phyloP scores from a whole-genome alignment of 30 jellyfish, hydroid and myxozoan species.

The Hydra vulgaris region DNA sequence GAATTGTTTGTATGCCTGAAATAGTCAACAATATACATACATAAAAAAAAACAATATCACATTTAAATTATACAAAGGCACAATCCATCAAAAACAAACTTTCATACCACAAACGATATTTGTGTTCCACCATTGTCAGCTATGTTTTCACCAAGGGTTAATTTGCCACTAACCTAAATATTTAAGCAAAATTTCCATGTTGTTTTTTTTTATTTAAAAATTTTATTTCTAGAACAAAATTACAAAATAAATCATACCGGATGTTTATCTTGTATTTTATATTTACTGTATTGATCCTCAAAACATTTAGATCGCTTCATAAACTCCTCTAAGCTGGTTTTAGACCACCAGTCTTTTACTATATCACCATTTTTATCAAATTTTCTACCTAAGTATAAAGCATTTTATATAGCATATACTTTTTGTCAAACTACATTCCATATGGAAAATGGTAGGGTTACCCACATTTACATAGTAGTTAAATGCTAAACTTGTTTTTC shows the following conservation, averaged over 20 bases:
- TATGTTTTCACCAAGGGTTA: conserved; percentile 84
- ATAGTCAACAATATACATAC: neutral
- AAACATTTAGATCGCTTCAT: conserved; percentile 59
- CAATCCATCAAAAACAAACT: neutral
- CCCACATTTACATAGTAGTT: no score
- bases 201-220: no score
- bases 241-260: conserved; percentile 34
- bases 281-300: conserved; percentile 53
- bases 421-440: no score
- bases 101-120: conserved; percentile 67
- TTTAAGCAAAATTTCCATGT: no score
- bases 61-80: neutral
- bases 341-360: conserved; percentile 95
- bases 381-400: conserved; percentile 56
- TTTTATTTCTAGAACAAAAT: no score
- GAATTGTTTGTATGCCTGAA: conserved; percentile 85
- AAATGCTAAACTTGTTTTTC: no score
- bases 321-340: conserved; percentile 51
- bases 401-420: no score
- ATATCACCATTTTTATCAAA: conserved; percentile 97
- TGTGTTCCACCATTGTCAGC: conserved; percentile 97
- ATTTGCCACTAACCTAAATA: conserved; percentile 64
- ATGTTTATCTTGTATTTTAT: conserved; percentile 74
- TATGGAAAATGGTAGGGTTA: no score
- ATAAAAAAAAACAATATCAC: neutral